Base-by-base conservation (phyloP, 2,888 invertebrate species). In the Conistra vaccinii region DNA sequence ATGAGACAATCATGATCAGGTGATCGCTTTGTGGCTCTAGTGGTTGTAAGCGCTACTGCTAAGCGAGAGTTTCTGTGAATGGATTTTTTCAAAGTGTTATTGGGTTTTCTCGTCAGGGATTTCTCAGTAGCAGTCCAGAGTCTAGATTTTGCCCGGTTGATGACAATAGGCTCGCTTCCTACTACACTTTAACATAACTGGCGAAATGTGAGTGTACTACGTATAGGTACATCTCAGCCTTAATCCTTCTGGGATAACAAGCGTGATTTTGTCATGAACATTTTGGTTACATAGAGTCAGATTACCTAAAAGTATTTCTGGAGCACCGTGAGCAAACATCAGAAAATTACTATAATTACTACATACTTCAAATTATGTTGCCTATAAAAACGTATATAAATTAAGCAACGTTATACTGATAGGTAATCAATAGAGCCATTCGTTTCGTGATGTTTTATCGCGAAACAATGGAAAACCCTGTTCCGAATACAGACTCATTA, bases 381-480 rank as follows among this genome's bases (percentile, higher is more conserved):
- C 39, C 2, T 42, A 14, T 17, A 17, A 17, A 42, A 45, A 45
- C 14, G 45, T 45, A 14, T 45, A 20, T 45, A 7, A 7, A 20
- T 48, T 48, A 20, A 20, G 48, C 48, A 26, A 48, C 35, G 20
- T 17, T 12, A 23, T 45, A 23, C 7, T 29, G 29, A 26, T 26
- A 23, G 20, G 12, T 35, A 39, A 42, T 65, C 29, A 69, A n/a
- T 62, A 29, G 4, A 35, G n/a, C n/a, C 14, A 62, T 45, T 57
- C 23, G 42, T n/a, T 65, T 76, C 9, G 14, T 75, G 20, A 26
- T 58, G 39, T 20, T 39, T 29, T 65, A 48, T 26, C 23, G 7
- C 14, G 4, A 60, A 35, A 76, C 76, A 76, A 76, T 66, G 45
- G 32, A 45, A 66, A 76, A 53, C 26, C 76, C 42, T 76, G 57